A percentile compares a stretch with the other conserved stretches of the same genome.
Conservation (phyloP, 2,888 invertebrate species). For the Chymomyza procnemis region DNA sequence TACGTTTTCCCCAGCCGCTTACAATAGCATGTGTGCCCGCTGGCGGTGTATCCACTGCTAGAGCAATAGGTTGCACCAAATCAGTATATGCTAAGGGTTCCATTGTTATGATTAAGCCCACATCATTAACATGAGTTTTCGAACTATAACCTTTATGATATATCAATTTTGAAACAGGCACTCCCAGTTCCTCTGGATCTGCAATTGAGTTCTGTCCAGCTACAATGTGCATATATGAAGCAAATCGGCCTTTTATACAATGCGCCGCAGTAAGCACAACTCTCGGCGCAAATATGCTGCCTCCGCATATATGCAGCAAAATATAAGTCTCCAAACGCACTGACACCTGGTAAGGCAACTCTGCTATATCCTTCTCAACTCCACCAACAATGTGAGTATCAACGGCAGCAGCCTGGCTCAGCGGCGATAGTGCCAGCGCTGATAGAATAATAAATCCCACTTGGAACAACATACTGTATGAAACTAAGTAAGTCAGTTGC, state of each 20-base stretch:
- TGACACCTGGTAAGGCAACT: slow-evolving; percentile 64
- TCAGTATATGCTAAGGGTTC: slow-evolving; percentile 78
- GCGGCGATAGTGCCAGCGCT: slow-evolving; percentile 25
- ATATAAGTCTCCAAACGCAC: slow-evolving; percentile 59
- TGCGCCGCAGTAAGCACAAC: slow-evolving; percentile 68
- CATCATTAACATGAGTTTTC: slow-evolving; percentile 80
- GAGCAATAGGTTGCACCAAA: slow-evolving; percentile 77
- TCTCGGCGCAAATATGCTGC: slow-evolving; percentile 53
- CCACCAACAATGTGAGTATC: slow-evolving; percentile 58
- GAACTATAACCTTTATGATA: slow-evolving; percentile 59
- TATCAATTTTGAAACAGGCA: slow-evolving; percentile 58
- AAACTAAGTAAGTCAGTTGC: not conserved
- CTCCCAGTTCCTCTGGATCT: slow-evolving; percentile 55
- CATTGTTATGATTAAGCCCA: slow-evolving; percentile 80
- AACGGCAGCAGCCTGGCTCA: slow-evolving; percentile 29
- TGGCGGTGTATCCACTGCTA: slow-evolving; percentile 53
- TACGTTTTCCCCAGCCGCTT: slow-evolving; percentile 74
- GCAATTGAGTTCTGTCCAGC: slow-evolving; percentile 63
- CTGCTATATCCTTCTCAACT: slow-evolving; percentile 46
- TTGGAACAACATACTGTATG: slow-evolving; percentile 34
- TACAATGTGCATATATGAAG: slow-evolving; percentile 61
- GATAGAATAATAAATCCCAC: slow-evolving; percentile 36
- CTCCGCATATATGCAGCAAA: slow-evolving; percentile 68
- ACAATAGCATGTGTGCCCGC: slow-evolving; percentile 59
- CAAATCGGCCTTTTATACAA: slow-evolving; percentile 63